Percentiles rank a stretch among this genome's conserved stretches.
phyloP scores from a whole-genome alignment of 2,797 vertebrate genomes.

The Chloroceryle amazona region DNA sequence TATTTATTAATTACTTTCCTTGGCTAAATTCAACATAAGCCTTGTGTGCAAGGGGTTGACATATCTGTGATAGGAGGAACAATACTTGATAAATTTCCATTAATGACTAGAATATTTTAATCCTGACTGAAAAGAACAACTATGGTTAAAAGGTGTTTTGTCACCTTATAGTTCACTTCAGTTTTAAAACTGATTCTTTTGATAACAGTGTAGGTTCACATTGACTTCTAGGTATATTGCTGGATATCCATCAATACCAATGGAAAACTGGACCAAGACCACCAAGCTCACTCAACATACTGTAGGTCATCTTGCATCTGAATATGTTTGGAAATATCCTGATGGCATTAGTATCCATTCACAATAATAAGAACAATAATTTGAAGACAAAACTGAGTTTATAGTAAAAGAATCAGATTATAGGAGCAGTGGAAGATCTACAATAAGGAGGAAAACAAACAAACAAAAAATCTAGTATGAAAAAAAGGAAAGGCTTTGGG shows the following conservation, averaged over 20 bases:
- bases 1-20: background rate
- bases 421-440: background rate
- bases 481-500: background rate
- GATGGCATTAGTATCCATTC: background rate
- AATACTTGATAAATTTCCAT: background rate
- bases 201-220: background rate
- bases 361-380: background rate
- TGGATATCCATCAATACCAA: background rate
- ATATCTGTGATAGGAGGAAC: background rate
- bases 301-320: background rate
- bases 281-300: background rate
- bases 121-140: background rate
- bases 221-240: background rate
- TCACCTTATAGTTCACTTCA: background rate
- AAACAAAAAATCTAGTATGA: background rate
- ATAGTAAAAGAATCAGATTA: background rate
- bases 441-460: background rate
- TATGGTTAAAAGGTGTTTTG: background rate
- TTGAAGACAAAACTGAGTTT: background rate
- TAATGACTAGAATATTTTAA: background rate
- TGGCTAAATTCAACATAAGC: background rate
- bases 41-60: background rate
- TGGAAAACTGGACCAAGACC: background rate
- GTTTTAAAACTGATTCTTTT: background rate
- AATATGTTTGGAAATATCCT: background rate